phyloP scores from a whole-genome alignment of 2,113 vertebrate species.

The Neomonachus schauinslandi region DNA sequence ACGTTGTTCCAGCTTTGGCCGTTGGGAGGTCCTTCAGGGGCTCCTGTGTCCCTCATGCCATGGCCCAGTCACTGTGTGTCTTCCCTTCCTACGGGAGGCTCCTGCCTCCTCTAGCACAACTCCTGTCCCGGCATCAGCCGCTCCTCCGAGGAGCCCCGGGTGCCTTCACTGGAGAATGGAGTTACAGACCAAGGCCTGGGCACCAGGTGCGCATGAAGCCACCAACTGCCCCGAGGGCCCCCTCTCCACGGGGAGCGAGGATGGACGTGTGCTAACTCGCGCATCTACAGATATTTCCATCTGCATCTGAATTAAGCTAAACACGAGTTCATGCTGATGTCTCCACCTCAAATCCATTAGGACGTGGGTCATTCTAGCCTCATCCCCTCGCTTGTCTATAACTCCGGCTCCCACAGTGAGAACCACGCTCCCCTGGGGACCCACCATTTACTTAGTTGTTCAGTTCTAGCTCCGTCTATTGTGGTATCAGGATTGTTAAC shows the following conservation, averaged over 20 bases:
- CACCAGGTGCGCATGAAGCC: no score
- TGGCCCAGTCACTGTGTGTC: not conserved
- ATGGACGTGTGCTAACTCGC: no score
- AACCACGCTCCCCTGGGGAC: not conserved
- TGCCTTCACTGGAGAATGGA: not conserved
- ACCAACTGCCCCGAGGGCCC: no score
- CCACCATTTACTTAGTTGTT: not conserved
- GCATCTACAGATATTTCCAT: not conserved
- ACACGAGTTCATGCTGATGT: not conserved
- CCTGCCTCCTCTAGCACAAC: not conserved
- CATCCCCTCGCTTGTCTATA: not conserved
- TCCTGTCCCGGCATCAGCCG: not conserved
- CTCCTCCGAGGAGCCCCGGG: not conserved
- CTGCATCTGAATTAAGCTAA: not conserved
- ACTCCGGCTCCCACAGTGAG: not conserved
- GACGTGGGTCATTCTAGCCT: no score
- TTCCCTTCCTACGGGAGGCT: not conserved
- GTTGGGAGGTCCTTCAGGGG: not conserved
- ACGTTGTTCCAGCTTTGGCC: not conserved
- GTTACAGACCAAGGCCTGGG: not conserved
- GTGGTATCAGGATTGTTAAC: not conserved
- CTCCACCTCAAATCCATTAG: not conserved
- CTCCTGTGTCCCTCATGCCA: not conserved
- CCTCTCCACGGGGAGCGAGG: not conserved
- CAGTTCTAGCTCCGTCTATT: no score